Evolutionary conservation across 2,888 invertebrate species (phyloP).

Genomic region (Andrena bicolor): DNA sequence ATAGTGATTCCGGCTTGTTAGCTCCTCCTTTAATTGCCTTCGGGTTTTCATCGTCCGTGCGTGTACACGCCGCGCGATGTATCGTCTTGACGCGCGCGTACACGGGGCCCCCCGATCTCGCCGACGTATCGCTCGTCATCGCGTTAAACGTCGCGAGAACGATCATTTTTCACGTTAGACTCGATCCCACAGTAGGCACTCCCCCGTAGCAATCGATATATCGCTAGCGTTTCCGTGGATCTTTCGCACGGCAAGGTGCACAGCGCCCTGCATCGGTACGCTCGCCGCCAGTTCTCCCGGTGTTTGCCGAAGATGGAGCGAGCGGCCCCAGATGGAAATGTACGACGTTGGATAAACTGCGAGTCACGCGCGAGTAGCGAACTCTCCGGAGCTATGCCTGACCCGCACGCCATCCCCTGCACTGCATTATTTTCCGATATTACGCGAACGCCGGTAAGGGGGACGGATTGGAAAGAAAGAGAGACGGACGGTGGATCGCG

Average conservation of each 20-base stretch:
- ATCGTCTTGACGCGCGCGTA: conserved; percentile 70
- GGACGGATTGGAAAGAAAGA: conserved; percentile 1
- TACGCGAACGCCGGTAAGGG: conserved; percentile 66
- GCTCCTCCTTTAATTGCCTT: conserved; percentile 83
- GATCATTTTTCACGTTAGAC: conserved; percentile 1
- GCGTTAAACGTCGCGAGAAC: conserved; percentile 14
- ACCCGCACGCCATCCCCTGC: conserved; percentile 72
- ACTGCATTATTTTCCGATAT: conserved; percentile 84
- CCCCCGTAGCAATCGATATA: neutral
- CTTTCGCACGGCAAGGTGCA: neutral
- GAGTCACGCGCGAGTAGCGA: conserved; percentile 43
- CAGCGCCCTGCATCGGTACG: neutral
- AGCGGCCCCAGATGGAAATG: conserved; percentile 28
- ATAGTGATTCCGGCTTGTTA: conserved; percentile 83
- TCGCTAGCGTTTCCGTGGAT: neutral
- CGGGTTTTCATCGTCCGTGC: conserved; percentile 81
- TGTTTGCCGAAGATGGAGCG: conserved; percentile 14
- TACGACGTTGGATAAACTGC: conserved; percentile 45
- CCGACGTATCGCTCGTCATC: conserved; percentile 35
- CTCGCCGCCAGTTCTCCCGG: neutral
- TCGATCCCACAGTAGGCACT: neutral
- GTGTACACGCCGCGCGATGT: conserved; percentile 71
- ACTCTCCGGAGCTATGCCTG: conserved; percentile 46
- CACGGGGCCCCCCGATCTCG: conserved; percentile 9
- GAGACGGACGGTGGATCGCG: conserved; percentile 28